Evolutionary conservation across 2,113 vertebrate genomes (phyloP).

Genomic region (Melanotaenia duboulayi): DNA sequence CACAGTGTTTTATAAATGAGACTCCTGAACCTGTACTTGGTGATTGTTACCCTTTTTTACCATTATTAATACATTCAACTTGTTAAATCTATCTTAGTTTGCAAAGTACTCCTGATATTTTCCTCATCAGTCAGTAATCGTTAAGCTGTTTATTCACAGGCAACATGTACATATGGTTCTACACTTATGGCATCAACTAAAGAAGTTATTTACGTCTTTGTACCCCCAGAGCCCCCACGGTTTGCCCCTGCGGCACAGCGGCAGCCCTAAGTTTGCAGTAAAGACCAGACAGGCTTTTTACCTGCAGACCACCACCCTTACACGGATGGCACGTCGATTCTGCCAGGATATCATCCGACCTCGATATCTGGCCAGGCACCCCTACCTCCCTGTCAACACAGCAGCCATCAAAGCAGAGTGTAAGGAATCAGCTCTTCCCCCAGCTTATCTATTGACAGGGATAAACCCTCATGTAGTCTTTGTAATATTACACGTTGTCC

Average conservation of each 20-base stretch:
- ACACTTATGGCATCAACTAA: neutral
- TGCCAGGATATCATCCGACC: conserved; percentile 94
- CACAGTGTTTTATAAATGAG: too few relatives aligned
- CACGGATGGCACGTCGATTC: conserved; percentile 89
- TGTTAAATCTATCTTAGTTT: conserved; percentile 15
- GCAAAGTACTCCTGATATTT: conserved; percentile 8
- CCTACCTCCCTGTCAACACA: conserved; percentile 94
- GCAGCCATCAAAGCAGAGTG: conserved; percentile 97
- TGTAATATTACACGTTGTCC: neutral
- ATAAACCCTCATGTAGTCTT: neutral
- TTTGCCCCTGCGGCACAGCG: conserved; percentile 88
- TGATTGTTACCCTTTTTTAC: conserved; percentile 2
- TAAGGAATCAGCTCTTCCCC: conserved; percentile 67
- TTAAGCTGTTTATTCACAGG: neutral
- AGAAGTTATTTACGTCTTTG: neutral
- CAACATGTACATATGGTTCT: neutral
- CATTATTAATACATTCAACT: neutral
- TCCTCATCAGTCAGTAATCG: conserved; percentile 4
- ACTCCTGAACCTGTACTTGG: neutral
- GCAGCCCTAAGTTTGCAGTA: conserved; percentile 96
- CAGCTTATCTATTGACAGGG: neutral
- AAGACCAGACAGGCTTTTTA: conserved; percentile 98
- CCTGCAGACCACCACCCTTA: conserved; percentile 91
- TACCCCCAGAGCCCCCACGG: conserved; percentile 90
- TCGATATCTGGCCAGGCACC: conserved; percentile 89